Evolutionary conservation across 2,113 vertebrate genomes (phyloP).

Genomic region (Shinisaurus crocodilurus): DNA sequence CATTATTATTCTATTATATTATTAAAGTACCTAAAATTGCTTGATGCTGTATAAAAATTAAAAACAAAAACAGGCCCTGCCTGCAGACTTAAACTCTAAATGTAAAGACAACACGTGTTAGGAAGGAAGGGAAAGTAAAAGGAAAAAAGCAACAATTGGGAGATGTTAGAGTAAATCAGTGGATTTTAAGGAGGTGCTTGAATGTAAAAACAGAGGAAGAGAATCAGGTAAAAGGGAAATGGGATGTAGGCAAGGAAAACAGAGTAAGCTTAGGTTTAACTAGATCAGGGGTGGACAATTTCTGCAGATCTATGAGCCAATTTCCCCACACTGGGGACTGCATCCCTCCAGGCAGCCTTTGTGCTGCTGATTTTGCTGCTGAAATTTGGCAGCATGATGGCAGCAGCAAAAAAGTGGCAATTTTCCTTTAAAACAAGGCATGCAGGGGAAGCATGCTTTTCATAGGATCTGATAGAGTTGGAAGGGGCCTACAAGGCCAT

Average conservation of each 20-base stretch:
- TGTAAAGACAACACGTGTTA: background rate
- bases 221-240: background rate
- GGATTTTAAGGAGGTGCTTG: background rate
- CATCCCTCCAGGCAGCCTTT: too few relatives aligned
- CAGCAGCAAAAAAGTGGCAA: too few relatives aligned
- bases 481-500: too few relatives aligned
- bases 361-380: too few relatives aligned
- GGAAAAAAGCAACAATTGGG: too few relatives aligned
- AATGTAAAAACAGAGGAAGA: background rate
- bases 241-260: background rate
- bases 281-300: too few relatives aligned
- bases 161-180: background rate
- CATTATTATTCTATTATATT: background rate
- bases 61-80: background rate
- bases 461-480: too few relatives aligned
- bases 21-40: background rate
- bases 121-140: background rate
- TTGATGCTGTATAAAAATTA: background rate
- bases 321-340: too few relatives aligned
- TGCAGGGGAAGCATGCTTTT: too few relatives aligned
- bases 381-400: too few relatives aligned
- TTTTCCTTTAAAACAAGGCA: too few relatives aligned
- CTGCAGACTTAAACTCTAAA: background rate
- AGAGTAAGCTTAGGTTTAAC: background rate
- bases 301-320: too few relatives aligned